Percentiles rank a stretch among this genome's conserved stretches.
Evolutionary conservation across 37 sponge, comb jelly and placozoan species (phyloP).

Genomic region (Amphimedon queenslandica): DNA sequence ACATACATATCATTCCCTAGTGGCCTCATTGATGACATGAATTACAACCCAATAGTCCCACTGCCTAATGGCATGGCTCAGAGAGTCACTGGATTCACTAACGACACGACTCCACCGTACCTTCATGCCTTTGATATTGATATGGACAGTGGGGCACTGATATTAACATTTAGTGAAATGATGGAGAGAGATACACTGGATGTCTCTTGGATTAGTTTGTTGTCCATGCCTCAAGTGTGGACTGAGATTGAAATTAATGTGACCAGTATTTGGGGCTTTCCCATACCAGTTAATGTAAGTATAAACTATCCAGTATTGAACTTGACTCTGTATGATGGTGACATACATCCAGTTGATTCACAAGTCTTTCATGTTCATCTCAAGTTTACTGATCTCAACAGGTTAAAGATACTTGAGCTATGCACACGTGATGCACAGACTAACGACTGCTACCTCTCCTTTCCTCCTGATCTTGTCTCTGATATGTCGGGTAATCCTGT

Average conservation of each 20-base stretch:
- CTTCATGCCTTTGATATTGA: slow-evolving; percentile 85
- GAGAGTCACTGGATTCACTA: slow-evolving; percentile 51
- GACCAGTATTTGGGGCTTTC: not conserved
- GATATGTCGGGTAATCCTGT: slow-evolving; percentile 75
- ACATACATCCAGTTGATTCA: slow-evolving; percentile 25
- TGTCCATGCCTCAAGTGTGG: not conserved
- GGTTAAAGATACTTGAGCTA: slow-evolving; percentile 67
- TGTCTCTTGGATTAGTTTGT: slow-evolving; percentile 50
- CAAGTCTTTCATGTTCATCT: slow-evolving; percentile 53
- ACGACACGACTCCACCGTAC: slow-evolving; percentile 71
- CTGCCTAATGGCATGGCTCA: slow-evolving; percentile 49
- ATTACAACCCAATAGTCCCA: slow-evolving; percentile 67
- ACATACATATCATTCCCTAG: slow-evolving; percentile 59
- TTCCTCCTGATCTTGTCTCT: slow-evolving; percentile 33
- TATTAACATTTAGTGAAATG: slow-evolving; percentile 78
- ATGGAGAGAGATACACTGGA: slow-evolving; percentile 58
- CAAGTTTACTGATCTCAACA: slow-evolving; percentile 59
- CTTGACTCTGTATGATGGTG: slow-evolving; percentile 66
- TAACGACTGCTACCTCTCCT: slow-evolving; percentile 67
- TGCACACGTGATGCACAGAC: slow-evolving; percentile 56
- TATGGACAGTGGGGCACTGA: slow-evolving; percentile 63
- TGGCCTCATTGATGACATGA: slow-evolving; percentile 79
- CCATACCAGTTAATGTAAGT: not conserved
- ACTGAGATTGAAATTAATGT: slow-evolving; percentile 1
- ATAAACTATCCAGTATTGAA: slow-evolving; percentile 28